Evolutionary conservation across 1,140 invertebrate genomes (phyloP).

Genomic region (Caenorhabditis inopinata): DNA sequence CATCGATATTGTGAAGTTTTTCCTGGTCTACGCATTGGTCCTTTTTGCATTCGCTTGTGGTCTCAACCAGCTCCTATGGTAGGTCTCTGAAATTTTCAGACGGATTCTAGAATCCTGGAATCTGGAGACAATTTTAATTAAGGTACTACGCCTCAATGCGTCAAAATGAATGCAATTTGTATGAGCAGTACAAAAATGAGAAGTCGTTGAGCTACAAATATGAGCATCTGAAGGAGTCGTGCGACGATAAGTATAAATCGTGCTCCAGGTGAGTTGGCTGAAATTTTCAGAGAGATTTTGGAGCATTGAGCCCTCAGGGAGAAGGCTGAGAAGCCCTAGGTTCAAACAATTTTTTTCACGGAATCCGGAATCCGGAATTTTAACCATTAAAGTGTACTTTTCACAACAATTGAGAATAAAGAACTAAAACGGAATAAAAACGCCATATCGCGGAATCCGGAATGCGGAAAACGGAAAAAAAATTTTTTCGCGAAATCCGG

Average conservation of each 20-base stretch:
- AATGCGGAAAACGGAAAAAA: too few species aligned
- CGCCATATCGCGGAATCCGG: too few species aligned
- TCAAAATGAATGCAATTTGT: neutral
- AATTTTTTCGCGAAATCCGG: too few species aligned
- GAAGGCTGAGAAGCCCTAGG: too few species aligned
- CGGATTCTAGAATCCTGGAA: slow-evolving; percentile 71
- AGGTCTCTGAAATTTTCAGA: too few species aligned
- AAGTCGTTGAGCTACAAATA: slow-evolving; percentile 67
- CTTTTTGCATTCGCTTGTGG: slow-evolving; percentile 96
- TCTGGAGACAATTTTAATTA: neutral
- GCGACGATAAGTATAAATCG: slow-evolving; percentile 77
- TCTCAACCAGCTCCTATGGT: slow-evolving; percentile 89
- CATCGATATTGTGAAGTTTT: slow-evolving; percentile 88
- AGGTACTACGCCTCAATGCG: slow-evolving; percentile 23
- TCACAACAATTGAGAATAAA: too few species aligned
- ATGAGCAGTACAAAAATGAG: slow-evolving; percentile 36
- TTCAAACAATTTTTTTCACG: too few species aligned
- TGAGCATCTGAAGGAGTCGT: slow-evolving; percentile 77
- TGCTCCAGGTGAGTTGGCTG: slow-evolving; percentile 75
- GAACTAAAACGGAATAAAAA: too few species aligned
- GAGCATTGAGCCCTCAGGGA: too few species aligned
- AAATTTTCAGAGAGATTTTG: too few species aligned
- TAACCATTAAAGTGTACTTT: too few species aligned
- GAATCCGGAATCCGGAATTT: too few species aligned
- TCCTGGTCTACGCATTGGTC: slow-evolving; percentile 86